Conservation (phyloP, 2,797 vertebrate species). For the Channallabes apus region DNA sequence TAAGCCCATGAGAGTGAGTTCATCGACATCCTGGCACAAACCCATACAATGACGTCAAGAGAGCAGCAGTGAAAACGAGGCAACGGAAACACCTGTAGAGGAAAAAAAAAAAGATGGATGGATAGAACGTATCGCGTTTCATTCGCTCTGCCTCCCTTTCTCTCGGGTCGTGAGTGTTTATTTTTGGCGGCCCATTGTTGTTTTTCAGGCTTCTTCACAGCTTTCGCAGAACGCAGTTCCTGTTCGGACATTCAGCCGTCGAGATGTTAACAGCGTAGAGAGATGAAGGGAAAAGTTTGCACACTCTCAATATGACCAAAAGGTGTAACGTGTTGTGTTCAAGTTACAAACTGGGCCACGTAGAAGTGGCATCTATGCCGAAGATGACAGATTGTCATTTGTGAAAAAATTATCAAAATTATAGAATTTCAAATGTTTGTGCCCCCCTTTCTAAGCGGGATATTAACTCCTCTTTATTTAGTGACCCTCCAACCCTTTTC, state of each 20-base stretch:
- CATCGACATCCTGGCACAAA: constrained; percentile 42
- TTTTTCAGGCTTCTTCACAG: background rate
- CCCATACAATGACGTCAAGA: constrained; percentile 58
- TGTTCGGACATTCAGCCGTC: background rate
- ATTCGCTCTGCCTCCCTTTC: constrained; percentile 29
- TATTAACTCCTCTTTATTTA: background rate
- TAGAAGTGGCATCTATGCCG: background rate
- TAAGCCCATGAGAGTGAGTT: constrained; percentile 16
- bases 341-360: background rate
- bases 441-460: background rate
- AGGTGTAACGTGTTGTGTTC: background rate
- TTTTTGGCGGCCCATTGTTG: constrained; percentile 30
- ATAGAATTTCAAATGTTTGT: background rate
- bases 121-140: constrained; percentile 39
- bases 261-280: background rate
- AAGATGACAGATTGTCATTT: background rate
- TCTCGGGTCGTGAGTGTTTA: constrained; percentile 36
- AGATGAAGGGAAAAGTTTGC: background rate
- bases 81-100: constrained; percentile 74
- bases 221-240: background rate
- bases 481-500: background rate
- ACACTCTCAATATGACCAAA: background rate
- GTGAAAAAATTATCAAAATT: background rate
- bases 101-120: constrained; percentile 55
- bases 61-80: constrained; percentile 48